These are phyloP conservation scores for Coecobrya sp. DNA, from an alignment of 2,888 invertebrate genomes.

Conservation along the genomic window DNA sequence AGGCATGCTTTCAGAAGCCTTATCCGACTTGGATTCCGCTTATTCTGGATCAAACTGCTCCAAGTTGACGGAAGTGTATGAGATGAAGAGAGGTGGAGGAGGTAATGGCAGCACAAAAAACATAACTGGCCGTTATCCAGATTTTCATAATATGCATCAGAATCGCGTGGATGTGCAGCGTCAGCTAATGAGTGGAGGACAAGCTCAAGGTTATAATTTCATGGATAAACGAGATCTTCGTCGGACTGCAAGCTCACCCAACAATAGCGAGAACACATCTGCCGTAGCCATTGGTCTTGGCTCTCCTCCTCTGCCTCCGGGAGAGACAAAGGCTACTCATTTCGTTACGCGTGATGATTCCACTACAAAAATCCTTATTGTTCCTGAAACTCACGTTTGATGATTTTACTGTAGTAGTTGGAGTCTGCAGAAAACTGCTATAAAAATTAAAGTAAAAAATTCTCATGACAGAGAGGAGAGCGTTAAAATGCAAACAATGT, in stretches of 20 bases:
- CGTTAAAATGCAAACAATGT: not conserved
- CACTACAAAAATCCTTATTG: conserved; percentile 85
- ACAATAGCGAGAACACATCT: conserved; percentile 34
- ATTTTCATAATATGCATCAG: conserved; percentile 70
- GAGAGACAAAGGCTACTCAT: conserved; percentile 83
- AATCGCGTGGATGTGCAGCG: conserved; percentile 69
- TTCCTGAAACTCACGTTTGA: conserved; percentile 86
- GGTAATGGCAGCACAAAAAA: not conserved
- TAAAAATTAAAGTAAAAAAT: not conserved
- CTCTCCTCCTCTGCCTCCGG: conserved; percentile 69
- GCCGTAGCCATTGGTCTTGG: conserved; percentile 47
- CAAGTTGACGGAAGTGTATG: conserved; percentile 76
- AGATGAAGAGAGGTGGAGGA: conserved; percentile 64
- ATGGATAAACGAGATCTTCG: conserved; percentile 53
- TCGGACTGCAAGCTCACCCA: conserved; percentile 56
- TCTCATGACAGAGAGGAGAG: not conserved
- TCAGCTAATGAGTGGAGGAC: conserved; percentile 60
- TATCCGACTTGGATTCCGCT: conserved; percentile 55
- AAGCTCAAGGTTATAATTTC: conserved; percentile 61
- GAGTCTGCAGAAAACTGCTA: not conserved
- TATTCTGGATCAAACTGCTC: conserved; percentile 75
- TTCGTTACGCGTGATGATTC: conserved; percentile 86
- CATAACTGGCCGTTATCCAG: conserved; percentile 68
- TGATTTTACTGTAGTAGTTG: not conserved
- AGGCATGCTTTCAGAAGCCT: conserved; percentile 71